Evolutionary conservation across 2,113 vertebrate species (phyloP), one percentile per base, ranked within the genome.

Genomic region (Anser cygnoides): DNA sequence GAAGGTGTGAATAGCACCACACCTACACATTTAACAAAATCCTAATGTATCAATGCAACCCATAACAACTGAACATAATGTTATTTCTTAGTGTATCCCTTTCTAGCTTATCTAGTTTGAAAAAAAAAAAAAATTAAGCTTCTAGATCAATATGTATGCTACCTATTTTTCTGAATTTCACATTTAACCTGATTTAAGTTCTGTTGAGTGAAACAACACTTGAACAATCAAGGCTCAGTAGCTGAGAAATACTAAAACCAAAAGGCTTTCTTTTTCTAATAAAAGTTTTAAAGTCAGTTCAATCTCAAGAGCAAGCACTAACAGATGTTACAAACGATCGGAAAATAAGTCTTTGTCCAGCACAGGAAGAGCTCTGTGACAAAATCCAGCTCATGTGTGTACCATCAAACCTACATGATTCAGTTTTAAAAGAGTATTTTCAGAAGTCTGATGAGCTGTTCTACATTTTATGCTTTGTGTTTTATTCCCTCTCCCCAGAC

Each of bases 361-460:
- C 28, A 70, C 13, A 70, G 9, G 68, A 88, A 72, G 33, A 75
- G 13, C 33, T 84, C 50, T 84, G 33, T 71, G 62, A 68, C 76
- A 91, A 94, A 95, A 73, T 77, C 55, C 58, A 87, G 14, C 13
- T 96, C 61, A 77, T 58, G 79, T 55, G 18, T 83, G 37, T 71
- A 80, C 22, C 35, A 84, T 54, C 35, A 89, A 87, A 82, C 75
- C 31, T n/a, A 85, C 77, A 72, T 0, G 0, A 84, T 14, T 65
- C 33, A 67, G 61, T 86, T 93, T 88, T 65, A 83, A 83, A 57
- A 77, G 43, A 73, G 10, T 31, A 49, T 87, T 92, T 91, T 91
- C 84, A 92, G 72, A 96, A 80, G 78, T 44, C 84, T 86, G 63
- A 78, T 59, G 41, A 76, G 23, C 39, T 79, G 68, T 63, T 96